phyloP scores from a whole-genome alignment of 2,888 invertebrate species.

The Candidula unifasciata region DNA sequence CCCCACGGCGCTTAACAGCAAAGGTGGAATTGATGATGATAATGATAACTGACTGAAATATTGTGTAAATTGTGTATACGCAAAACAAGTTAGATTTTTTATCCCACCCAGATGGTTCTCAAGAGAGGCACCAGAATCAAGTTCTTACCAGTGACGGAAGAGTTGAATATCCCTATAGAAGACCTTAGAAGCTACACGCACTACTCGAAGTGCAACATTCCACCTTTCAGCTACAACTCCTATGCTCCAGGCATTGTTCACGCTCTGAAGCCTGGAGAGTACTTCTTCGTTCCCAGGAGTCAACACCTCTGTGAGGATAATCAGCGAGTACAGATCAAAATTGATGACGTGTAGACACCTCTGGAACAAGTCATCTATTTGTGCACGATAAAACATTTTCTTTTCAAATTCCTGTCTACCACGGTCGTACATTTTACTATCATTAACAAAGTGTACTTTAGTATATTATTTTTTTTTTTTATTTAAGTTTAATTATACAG shows the following conservation, averaged over 20 bases:
- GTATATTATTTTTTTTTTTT: no score
- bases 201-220: constrained; percentile 49
- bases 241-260: constrained; percentile 43
- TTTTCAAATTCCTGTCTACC: no score
- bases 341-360: background rate
- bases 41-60: no score
- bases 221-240: constrained; percentile 48
- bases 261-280: constrained; percentile 46
- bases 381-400: no score
- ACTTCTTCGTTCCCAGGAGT: constrained; percentile 47
- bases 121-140: constrained; percentile 50
- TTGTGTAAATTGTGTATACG: no score
- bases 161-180: constrained; percentile 1
- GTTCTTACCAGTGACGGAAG: constrained; percentile 27
- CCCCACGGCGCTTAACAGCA: no score
- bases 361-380: no score
- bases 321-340: constrained; percentile 7
- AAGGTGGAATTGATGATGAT: constrained; percentile 26
- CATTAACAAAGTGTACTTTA: no score
- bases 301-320: constrained; percentile 34
- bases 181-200: constrained; percentile 53
- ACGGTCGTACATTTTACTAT: no score
- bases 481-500: no score
- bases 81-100: no score
- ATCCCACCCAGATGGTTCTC: constrained; percentile 28